phyloP scores from a whole-genome alignment of 2,888 invertebrate species.

The Siphonodentalium dalli region DNA sequence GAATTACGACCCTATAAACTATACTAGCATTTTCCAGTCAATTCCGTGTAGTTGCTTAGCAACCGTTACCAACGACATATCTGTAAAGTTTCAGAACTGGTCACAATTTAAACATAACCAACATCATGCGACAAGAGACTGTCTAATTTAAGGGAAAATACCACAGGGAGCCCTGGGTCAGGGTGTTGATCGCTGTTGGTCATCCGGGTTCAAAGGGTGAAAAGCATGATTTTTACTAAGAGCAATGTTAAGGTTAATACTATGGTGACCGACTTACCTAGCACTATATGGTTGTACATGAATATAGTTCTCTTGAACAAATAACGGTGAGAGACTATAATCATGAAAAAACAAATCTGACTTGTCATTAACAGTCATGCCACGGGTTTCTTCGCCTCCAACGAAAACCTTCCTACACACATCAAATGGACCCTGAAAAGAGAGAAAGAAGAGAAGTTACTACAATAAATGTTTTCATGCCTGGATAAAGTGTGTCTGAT shows the following conservation, averaged over 20 bases:
- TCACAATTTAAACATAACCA: too few relatives aligned
- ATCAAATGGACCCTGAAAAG: slow-evolving; percentile 86
- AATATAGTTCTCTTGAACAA: slow-evolving; percentile 97
- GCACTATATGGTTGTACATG: slow-evolving; percentile 79
- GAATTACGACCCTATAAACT: too few relatives aligned
- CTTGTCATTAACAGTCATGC: slow-evolving; percentile 73
- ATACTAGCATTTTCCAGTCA: too few relatives aligned
- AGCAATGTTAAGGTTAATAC: not conserved
- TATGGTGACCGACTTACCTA: slow-evolving; percentile 68
- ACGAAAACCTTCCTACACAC: slow-evolving; percentile 87
- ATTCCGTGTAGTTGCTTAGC: too few relatives aligned
- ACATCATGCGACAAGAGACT: too few relatives aligned
- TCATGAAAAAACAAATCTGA: slow-evolving; percentile 95
- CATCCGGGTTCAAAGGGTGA: too few relatives aligned
- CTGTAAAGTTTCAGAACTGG: too few relatives aligned
- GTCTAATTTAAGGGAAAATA: too few relatives aligned
- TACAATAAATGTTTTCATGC: not conserved
- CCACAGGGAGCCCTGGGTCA: too few relatives aligned
- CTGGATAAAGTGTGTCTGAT: not conserved
- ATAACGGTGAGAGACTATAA: slow-evolving; percentile 93
- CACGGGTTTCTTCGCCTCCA: slow-evolving; percentile 55
- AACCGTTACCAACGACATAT: too few relatives aligned
- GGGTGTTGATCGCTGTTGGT: too few relatives aligned
- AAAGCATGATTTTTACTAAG: too few relatives aligned
- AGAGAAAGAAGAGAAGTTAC: not conserved